Conservation (phyloP, 2,888 invertebrate genomes). For the Tipula lateralis region DNA sequence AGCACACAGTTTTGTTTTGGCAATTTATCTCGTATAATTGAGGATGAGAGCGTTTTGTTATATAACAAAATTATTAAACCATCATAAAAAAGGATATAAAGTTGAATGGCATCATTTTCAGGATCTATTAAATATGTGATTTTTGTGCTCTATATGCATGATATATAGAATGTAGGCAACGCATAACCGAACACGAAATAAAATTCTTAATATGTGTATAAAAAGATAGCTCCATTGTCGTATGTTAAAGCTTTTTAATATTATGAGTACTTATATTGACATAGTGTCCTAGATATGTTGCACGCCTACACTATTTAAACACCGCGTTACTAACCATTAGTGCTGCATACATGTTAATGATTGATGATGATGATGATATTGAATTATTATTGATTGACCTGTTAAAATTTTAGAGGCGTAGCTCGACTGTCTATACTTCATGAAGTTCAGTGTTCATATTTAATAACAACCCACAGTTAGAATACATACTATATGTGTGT, state of each 20-base stretch:
- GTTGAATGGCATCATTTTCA: background rate
- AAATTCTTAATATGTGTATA: background rate
- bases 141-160: background rate
- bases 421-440: background rate
- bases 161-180: background rate
- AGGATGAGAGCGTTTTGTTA: background rate
- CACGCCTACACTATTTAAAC: background rate
- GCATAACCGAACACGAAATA: background rate
- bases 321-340: background rate
- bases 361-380: background rate
- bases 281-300: background rate
- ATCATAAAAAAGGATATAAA: background rate
- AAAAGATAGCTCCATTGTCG: background rate
- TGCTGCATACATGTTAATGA: background rate
- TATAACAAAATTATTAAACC: background rate
- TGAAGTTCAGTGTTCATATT: background rate
- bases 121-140: background rate
- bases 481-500: background rate
- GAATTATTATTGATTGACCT: background rate
- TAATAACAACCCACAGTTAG: background rate
- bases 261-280: too few relatives aligned
- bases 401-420: background rate
- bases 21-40: background rate
- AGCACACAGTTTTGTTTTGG: background rate
- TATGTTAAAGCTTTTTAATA: background rate